Percentiles rank a stretch among this genome's conserved stretches.
Evolutionary conservation across 2,888 invertebrate genomes (phyloP).

Genomic region (Scelioninae gen. 1): DNA sequence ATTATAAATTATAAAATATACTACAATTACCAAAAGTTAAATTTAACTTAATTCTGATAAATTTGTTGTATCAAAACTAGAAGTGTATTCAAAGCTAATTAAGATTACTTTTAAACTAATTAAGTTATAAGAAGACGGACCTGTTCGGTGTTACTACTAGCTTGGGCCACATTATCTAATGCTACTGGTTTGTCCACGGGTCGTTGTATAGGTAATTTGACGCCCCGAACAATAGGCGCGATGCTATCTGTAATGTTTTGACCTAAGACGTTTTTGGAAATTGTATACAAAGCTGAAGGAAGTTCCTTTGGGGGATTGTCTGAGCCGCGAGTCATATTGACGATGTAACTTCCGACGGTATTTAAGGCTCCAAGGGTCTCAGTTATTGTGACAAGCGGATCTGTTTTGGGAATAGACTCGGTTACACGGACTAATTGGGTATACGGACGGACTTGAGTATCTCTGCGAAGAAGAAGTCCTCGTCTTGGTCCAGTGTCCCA

Average conservation of each 20-base stretch:
- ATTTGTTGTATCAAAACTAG: no score
- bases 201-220: slow-evolving; percentile 82
- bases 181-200: slow-evolving; percentile 58
- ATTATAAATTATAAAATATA: no score
- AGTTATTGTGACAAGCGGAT: slow-evolving; percentile 85
- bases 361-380: slow-evolving; percentile 92
- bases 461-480: slow-evolving; percentile 75
- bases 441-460: slow-evolving; percentile 76
- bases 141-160: slow-evolving; percentile 34
- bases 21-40: no score
- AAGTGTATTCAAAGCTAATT: no score
- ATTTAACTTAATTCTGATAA: no score
- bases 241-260: slow-evolving; percentile 92
- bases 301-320: slow-evolving; percentile 85
- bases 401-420: slow-evolving; percentile 72
- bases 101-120: no score
- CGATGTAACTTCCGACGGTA: slow-evolving; percentile 93
- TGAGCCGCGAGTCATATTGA: slow-evolving; percentile 89
- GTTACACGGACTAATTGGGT: slow-evolving; percentile 73
- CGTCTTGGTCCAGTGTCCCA: slow-evolving; percentile 75
- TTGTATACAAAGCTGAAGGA: slow-evolving; percentile 91
- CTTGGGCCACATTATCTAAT: slow-evolving; percentile 40
- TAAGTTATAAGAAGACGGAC: slow-evolving; percentile 2
- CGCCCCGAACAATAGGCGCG: slow-evolving; percentile 88
- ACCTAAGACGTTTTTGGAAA: slow-evolving; percentile 91